Percentiles rank a stretch among this genome's conserved stretches.
These are phyloP conservation scores for Sitta europaea DNA, from an alignment of 2,113 vertebrate genomes.

Conservation along the genomic window DNA sequence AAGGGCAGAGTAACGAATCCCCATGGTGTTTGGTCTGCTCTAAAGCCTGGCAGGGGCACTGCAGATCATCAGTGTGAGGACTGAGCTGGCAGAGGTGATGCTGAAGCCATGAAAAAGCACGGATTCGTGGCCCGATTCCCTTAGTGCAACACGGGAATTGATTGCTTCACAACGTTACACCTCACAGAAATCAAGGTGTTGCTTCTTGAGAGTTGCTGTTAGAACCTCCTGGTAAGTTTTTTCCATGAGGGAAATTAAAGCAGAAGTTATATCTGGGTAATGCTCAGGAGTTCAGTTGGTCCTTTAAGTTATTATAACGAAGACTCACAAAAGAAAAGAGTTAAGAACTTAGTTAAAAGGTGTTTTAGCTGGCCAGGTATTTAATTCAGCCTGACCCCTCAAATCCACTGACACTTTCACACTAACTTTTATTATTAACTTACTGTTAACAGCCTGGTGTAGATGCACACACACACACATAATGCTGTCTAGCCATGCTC, in stretches of 20 bases:
- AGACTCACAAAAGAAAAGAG: background rate
- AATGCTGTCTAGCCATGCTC: background rate
- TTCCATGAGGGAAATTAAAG: background rate
- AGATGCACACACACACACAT: too few species aligned
- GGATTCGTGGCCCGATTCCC: background rate
- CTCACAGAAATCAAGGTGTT: background rate
- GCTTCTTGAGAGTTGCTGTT: background rate
- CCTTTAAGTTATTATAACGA: background rate
- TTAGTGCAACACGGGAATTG: accelerated
- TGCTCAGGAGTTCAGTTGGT: background rate
- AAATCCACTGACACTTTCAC: background rate
- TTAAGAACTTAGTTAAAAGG: background rate
- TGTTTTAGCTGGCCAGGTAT: background rate
- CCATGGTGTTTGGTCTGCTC: background rate
- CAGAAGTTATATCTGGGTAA: background rate
- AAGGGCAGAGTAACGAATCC: background rate
- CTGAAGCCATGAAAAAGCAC: background rate
- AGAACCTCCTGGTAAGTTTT: background rate
- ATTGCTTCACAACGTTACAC: background rate
- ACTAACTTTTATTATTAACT: background rate
- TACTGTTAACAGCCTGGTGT: background rate
- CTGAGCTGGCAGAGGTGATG: background rate
- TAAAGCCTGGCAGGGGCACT: background rate
- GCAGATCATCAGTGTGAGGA: background rate
- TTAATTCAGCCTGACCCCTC: background rate